phyloP scores from a whole-genome alignment of 1,140 invertebrate genomes.

The Ceratosolen fusciceps region DNA sequence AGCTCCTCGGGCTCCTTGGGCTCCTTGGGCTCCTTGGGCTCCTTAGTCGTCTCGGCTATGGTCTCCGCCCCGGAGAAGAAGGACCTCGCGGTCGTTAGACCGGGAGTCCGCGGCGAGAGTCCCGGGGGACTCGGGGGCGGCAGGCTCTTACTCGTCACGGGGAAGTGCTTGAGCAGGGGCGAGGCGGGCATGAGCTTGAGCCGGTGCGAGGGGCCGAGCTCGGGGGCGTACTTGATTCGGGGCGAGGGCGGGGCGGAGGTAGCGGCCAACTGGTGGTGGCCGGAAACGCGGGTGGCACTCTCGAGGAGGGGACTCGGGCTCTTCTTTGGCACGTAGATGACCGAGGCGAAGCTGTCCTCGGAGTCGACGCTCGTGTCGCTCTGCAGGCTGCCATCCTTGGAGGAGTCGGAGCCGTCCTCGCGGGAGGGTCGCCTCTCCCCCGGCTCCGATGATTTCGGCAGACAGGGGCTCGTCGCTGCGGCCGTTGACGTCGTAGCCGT shows the following conservation, averaged over 20 bases:
- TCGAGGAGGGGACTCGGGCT: slow-evolving; percentile 60
- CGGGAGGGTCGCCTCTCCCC: slow-evolving; percentile 78
- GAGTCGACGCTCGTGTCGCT: slow-evolving; percentile 94
- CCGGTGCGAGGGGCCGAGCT: slow-evolving; percentile 50
- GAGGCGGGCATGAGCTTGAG: slow-evolving; percentile 66
- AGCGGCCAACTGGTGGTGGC: slow-evolving; percentile 53
- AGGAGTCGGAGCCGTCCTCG: slow-evolving; percentile 91
- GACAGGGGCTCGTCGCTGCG: slow-evolving; percentile 17
- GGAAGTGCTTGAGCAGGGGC: slow-evolving; percentile 66
- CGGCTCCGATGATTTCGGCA: background rate
- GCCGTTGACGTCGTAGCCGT: slow-evolving; percentile 15
- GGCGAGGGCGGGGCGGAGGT: slow-evolving; percentile 82
- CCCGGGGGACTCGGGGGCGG: slow-evolving; percentile 65
- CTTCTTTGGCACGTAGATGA: slow-evolving; percentile 87
- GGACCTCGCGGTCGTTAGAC: background rate
- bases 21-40: too few species aligned
- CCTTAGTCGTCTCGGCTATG: too few species aligned
- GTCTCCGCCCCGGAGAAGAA: slow-evolving; percentile 36
- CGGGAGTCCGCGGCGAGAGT: slow-evolving; percentile 53
- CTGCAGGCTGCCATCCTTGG: slow-evolving; percentile 91
- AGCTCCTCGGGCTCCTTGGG: too few species aligned
- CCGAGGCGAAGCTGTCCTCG: slow-evolving; percentile 92
- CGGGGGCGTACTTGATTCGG: slow-evolving; percentile 68
- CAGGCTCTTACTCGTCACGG: slow-evolving; percentile 63
- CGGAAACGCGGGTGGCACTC: slow-evolving; percentile 40